These are phyloP conservation scores for Crioceris asparagi DNA, from an alignment of 2,888 invertebrate species.

Conservation along the genomic window DNA sequence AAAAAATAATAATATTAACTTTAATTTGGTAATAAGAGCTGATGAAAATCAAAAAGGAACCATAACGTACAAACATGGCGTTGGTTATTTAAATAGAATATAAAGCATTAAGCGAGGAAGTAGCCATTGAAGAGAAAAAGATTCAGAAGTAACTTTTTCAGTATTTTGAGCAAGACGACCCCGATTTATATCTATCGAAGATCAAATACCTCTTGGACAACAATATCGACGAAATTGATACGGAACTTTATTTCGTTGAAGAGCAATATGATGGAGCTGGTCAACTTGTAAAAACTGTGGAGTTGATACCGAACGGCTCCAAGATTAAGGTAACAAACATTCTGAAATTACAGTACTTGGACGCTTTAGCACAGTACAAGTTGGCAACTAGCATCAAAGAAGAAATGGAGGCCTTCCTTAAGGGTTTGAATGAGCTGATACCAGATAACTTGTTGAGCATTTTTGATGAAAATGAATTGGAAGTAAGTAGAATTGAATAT, in stretches of 20 bases:
- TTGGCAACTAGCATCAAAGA: constrained; percentile 70
- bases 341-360: constrained; percentile 73
- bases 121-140: no score
- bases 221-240: constrained; percentile 66
- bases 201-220: constrained; percentile 87
- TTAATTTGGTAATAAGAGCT: no score
- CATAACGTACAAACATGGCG: no score
- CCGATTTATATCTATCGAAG: constrained; percentile 85
- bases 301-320: constrained; percentile 74
- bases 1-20: no score
- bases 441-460: constrained; percentile 88
- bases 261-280: constrained; percentile 77
- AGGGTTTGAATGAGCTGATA: constrained; percentile 82
- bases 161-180: constrained; percentile 95
- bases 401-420: constrained; percentile 80
- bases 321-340: constrained; percentile 62
- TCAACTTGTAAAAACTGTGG: constrained; percentile 64
- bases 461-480: constrained; percentile 92
- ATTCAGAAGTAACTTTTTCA: constrained; percentile 37
- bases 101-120: no score
- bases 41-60: no score
- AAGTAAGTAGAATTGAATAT: no score
- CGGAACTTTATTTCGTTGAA: constrained; percentile 81
- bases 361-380: constrained; percentile 80
- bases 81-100: no score